These are phyloP conservation scores for Diploptera punctata DNA, from an alignment of 2,888 invertebrate genomes.

Conservation along the genomic window DNA sequence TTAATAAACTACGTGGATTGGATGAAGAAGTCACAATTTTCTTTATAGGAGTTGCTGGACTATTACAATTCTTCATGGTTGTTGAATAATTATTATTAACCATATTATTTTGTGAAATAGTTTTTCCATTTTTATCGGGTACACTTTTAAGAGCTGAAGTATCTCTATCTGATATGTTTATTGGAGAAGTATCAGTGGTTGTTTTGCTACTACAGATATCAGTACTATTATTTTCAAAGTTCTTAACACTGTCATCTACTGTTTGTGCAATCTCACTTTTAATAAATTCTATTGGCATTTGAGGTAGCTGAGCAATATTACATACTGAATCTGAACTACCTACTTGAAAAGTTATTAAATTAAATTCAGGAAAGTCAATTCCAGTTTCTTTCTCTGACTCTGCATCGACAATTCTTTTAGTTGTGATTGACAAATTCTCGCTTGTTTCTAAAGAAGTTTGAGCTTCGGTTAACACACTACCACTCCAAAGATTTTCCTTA, in stretches of 20 bases:
- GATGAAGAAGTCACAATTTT: neutral
- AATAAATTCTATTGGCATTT: slow-evolving; percentile 20
- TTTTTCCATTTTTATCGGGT: neutral
- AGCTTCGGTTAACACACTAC: slow-evolving; percentile 23
- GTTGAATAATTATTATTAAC: neutral
- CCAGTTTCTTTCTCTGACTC: slow-evolving; percentile 37
- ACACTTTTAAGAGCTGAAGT: neutral
- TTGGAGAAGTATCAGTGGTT: neutral
- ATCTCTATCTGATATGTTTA: neutral
- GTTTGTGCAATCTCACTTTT: neutral
- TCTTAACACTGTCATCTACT: neutral
- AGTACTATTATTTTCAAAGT: neutral
- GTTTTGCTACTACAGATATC: neutral
- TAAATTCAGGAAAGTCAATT: slow-evolving; percentile 41
- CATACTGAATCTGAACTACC: slow-evolving; percentile 22
- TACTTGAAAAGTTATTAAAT: slow-evolving; percentile 39
- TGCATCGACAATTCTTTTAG: slow-evolving; percentile 26
- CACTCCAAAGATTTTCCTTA: slow-evolving; percentile 29
- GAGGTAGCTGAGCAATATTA: slow-evolving; percentile 19
- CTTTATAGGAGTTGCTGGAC: neutral
- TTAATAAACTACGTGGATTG: slow-evolving; percentile 37
- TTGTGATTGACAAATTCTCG: slow-evolving; percentile 36
- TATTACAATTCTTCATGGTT: too few species aligned
- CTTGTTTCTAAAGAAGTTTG: slow-evolving; percentile 25
- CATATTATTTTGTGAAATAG: neutral